Conservation (phyloP, 2,113 vertebrate species). For the Alligator mississippiensis region DNA sequence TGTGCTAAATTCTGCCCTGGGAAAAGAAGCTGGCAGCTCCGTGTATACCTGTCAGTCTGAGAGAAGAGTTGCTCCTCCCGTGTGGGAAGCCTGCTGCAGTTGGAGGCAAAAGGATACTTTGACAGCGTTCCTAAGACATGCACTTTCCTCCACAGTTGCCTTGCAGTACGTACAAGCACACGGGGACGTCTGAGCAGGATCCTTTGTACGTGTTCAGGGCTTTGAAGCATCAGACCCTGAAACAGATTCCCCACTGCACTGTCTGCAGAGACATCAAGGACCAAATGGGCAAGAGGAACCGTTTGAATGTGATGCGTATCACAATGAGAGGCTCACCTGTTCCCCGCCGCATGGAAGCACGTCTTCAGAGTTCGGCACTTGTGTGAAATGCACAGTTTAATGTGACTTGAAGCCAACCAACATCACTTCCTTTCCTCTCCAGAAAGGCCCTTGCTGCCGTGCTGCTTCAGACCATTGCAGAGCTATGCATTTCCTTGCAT, state of each 20-base stretch:
- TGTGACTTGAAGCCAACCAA: not conserved
- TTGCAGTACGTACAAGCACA: not conserved
- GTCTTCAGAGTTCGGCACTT: not conserved
- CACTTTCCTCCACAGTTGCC: not conserved
- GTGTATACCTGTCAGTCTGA: not conserved
- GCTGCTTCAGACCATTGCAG: not conserved
- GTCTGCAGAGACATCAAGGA: not conserved
- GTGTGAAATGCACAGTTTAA: not conserved
- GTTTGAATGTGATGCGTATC: not conserved
- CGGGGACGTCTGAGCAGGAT: not conserved
- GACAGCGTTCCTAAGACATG: not conserved
- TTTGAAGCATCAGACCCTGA: not conserved
- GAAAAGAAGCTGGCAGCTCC: not conserved
- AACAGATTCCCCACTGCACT: not conserved
- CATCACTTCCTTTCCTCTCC: not conserved
- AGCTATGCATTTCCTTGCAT: not conserved
- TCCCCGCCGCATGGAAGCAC: not conserved
- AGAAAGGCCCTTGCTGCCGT: not conserved
- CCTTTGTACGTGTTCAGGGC: not conserved
- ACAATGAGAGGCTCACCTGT: not conserved
- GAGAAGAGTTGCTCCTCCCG: not conserved
- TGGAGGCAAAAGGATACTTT: not conserved
- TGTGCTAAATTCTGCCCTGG: not conserved
- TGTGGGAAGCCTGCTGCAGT: not conserved
- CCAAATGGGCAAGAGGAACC: not conserved